phyloP scores from a whole-genome alignment of 2,888 invertebrate genomes.

The Ophonus ardosiacus region DNA sequence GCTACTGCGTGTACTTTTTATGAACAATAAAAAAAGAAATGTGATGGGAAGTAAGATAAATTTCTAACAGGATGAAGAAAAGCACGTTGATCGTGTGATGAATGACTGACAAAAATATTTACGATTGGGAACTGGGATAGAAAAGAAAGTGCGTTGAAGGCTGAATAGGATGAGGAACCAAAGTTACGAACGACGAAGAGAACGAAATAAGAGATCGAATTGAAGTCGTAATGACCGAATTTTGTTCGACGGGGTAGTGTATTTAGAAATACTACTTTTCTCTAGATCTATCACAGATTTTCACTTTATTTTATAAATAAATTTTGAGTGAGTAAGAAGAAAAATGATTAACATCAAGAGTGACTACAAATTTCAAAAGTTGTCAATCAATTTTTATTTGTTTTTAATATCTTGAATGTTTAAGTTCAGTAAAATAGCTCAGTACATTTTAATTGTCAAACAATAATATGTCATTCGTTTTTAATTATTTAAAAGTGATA shows the following conservation, averaged over 20 bases:
- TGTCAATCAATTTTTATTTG: no score
- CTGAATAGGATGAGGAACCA: constrained; percentile 1
- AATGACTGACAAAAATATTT: constrained; percentile 56
- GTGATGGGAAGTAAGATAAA: constrained; percentile 54
- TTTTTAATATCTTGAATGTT: no score
- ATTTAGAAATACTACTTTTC: background rate
- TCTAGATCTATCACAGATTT: background rate
- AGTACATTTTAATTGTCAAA: no score
- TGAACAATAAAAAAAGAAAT: constrained; percentile 44
- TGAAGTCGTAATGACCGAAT: background rate
- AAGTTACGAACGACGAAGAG: constrained; percentile 11
- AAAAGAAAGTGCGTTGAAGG: constrained; percentile 25
- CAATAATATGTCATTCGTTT: no score
- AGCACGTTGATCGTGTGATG: constrained; percentile 54
- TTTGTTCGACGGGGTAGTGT: no score
- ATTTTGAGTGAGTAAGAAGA: no score
- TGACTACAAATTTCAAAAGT: no score
- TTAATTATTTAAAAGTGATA: no score
- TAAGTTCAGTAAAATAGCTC: no score
- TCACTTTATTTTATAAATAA: no score
- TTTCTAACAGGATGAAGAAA: constrained; percentile 55
- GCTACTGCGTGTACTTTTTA: constrained; percentile 28
- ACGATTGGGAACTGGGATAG: constrained; percentile 41
- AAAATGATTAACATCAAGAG: no score
- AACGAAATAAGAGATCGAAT: constrained; percentile 12